Evolutionary conservation across 2,888 invertebrate genomes (phyloP), one percentile per base, ranked within the genome.

Genomic region (Lasius fuliginosus): DNA sequence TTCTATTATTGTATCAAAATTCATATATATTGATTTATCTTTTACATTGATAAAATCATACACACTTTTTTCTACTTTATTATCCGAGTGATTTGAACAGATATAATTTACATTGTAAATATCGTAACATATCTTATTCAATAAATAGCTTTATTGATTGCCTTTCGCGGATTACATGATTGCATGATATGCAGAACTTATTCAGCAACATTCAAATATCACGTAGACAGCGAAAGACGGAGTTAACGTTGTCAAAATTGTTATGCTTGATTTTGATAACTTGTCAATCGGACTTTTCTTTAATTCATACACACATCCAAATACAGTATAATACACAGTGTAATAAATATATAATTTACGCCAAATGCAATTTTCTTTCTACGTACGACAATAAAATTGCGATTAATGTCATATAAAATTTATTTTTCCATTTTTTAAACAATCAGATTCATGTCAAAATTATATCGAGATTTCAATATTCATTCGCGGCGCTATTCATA

Each of bases 161-260:
- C 1, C 15, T 56, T 56, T n/a, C 36, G 36, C 36, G 3, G 11
- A 1, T 27, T 36, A 23, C 40, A 58, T 27, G 18, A 46, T 40
- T 23, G 23, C 23, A 23, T 23, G 23, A 23, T 23, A 23, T 23
- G 23, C 23, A 23, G 23, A 23, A 23, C 23, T 23, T 23, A 23
- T 23, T 23, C 30, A 62, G 30, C n/a, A 74, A 30, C 40, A 62
- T 74, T 74, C 42, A 62, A 73, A 27, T 58, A 40, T 58, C 60
- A 73, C 11, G 30, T 15, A 60, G 6, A 58, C 12, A 58, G 23
- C 58, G 58, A 60, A 30, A 30, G 6, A 15, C 6, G 6, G 30
- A 60, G 12, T 60, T 30, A 27, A 60, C 5, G 15, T 23, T 23
- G 12, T 60, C n/a, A 74, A 74, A 62, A 23, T 23, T 23, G 74